Conservation (phyloP, 2,113 vertebrate genomes). For the Theristicus caerulescens region DNA sequence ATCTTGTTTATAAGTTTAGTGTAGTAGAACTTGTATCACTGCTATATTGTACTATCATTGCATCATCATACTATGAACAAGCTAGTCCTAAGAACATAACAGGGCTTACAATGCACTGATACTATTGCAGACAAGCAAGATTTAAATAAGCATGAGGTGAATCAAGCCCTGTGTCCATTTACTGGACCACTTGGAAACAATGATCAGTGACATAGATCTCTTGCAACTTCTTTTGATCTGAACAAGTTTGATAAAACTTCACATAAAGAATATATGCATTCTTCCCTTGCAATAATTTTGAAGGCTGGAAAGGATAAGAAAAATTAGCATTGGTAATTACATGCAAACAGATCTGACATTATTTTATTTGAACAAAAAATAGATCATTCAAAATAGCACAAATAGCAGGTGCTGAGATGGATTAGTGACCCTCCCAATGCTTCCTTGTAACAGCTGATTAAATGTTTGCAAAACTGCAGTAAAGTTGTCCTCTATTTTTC, state of each 20-base stretch:
- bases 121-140: not conserved
- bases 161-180: not conserved
- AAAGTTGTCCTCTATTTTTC: conserved; percentile 39
- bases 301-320: conserved; percentile 43
- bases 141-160: not conserved
- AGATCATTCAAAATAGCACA: conserved; percentile 59
- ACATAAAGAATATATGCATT: not conserved
- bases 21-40: not conserved
- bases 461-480: conserved; percentile 11
- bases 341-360: conserved; percentile 59
- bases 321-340: conserved; percentile 64
- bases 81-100: not conserved
- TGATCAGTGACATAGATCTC: rapidly evolving
- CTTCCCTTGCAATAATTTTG: not conserved
- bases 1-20: not conserved
- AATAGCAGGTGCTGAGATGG: conserved; percentile 34
- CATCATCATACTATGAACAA: not conserved
- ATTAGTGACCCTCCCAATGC: conserved; percentile 22
- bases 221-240: not conserved
- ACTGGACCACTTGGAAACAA: not conserved
- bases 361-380: conserved; percentile 63
- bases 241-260: not conserved
- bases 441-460: not conserved
- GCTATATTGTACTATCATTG: not conserved
- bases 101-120: not conserved